These are phyloP conservation scores for Colletes latitarsis DNA, from an alignment of 1,140 invertebrate genomes.

Conservation along the genomic window DNA sequence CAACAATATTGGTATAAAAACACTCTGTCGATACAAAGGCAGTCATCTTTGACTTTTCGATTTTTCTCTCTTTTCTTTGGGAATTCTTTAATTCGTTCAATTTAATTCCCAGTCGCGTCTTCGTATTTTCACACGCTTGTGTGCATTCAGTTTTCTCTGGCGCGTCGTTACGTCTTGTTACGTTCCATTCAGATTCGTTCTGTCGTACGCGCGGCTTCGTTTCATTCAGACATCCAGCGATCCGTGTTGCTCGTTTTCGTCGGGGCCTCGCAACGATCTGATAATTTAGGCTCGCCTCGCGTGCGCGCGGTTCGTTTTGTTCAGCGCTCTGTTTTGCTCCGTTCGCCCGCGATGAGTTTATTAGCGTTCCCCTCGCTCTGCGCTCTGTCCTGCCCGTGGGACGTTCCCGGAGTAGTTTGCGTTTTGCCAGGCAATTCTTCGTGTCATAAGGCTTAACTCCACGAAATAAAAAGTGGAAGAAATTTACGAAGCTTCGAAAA, in stretches of 20 bases:
- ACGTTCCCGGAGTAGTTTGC: background rate
- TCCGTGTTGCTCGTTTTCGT: conserved; percentile 1
- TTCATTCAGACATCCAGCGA: background rate
- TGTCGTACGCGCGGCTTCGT: conserved; percentile 22
- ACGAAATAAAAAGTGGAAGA: no score
- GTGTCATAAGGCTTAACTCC: no score
- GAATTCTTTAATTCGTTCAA: background rate
- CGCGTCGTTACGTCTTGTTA: conserved; percentile 13
- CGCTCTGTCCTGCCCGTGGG: background rate
- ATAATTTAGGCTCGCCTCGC: conserved; percentile 26
- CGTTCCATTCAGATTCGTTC: conserved; percentile 33
- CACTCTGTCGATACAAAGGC: no score
- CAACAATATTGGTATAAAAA: no score
- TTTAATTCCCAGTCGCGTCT: background rate
- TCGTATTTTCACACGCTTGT: background rate
- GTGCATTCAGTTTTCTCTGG: background rate
- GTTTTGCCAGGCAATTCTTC: no score
- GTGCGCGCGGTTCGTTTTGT: conserved; percentile 10
- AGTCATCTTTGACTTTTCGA: no score
- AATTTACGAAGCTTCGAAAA: no score
- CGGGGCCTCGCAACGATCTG: conserved; percentile 8
- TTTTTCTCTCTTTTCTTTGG: background rate
- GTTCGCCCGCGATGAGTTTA: conserved; percentile 11
- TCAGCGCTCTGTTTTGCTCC: background rate
- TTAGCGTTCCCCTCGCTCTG: background rate